Percentiles rank a stretch among this genome's conserved stretches.
phyloP scores from a whole-genome alignment of 2,888 invertebrate genomes.

The Ectropis crepuscularia region DNA sequence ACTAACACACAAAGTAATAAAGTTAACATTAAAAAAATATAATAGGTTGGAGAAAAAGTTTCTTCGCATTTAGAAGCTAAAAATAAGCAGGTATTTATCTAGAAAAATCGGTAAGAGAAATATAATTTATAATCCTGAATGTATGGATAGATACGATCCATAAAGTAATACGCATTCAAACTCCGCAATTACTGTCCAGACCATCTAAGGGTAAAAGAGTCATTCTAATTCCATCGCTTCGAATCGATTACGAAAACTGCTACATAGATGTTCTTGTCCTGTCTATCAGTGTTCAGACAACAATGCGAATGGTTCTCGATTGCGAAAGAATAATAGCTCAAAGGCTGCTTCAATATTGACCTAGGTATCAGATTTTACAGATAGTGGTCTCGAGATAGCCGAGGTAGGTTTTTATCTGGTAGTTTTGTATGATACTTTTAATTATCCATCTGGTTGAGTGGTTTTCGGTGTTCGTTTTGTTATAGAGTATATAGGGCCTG shows the following conservation, averaged over 20 bases:
- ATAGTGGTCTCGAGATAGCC: slow-evolving; percentile 22
- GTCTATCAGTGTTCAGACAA: slow-evolving; percentile 46
- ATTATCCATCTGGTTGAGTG: too few species aligned
- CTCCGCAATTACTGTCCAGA: slow-evolving; percentile 48
- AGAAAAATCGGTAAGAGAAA: too few species aligned
- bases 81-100: too few species aligned
- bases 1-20: background rate
- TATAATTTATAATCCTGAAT: slow-evolving; percentile 1
- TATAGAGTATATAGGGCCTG: too few species aligned
- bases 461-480: background rate
- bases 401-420: background rate
- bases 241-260: slow-evolving; percentile 61
- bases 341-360: slow-evolving; percentile 19
- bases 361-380: slow-evolving; percentile 13
- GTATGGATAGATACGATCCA: slow-evolving; percentile 18
- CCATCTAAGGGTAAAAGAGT: slow-evolving; percentile 47
- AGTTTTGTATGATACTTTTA: background rate
- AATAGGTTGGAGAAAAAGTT: too few species aligned
- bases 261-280: slow-evolving; percentile 48
- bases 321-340: slow-evolving; percentile 28
- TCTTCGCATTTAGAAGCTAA: too few species aligned
- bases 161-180: slow-evolving; percentile 52
- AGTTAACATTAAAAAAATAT: too few species aligned
- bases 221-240: slow-evolving; percentile 49
- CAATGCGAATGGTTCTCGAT: slow-evolving; percentile 41